A percentile compares a stretch with the other conserved stretches of the same genome.
Conservation (phyloP, 2,113 vertebrate genomes). For the Columba janthina region DNA sequence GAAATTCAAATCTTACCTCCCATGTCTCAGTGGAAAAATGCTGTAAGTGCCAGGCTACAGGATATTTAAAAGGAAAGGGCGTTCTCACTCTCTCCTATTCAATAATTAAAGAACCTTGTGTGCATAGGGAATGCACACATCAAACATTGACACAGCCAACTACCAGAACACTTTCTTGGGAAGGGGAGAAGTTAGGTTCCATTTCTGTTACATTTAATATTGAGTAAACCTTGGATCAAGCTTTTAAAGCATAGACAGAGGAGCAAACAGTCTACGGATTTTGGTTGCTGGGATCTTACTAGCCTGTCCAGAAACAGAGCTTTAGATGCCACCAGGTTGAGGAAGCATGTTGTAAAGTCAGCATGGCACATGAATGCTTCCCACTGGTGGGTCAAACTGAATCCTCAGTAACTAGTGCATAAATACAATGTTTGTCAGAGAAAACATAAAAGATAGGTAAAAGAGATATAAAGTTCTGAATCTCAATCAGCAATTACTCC, state of each 20-base stretch:
- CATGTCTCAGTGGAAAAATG: background rate
- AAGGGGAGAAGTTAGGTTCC: background rate
- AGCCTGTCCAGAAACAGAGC: background rate
- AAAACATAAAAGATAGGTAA: background rate
- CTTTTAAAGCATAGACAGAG: background rate
- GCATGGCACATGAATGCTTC: background rate
- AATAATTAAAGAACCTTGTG: background rate
- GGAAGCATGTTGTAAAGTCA: background rate
- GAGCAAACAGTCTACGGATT: background rate
- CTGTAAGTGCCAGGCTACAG: background rate
- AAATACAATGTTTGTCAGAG: background rate
- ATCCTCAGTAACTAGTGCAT: background rate
- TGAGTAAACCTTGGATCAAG: background rate
- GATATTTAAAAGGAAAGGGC: background rate
- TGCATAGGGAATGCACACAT: background rate
- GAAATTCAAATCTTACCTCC: background rate
- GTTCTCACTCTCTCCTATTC: background rate
- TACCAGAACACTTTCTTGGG: background rate
- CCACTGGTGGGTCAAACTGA: background rate
- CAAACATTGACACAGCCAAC: background rate
- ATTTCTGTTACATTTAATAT: background rate
- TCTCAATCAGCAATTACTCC: background rate
- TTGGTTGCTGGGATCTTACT: background rate
- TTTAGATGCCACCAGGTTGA: background rate
- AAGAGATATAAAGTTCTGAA: background rate